Conservation (phyloP, 2,888 invertebrate species). For the Mactromeris polynyma region DNA sequence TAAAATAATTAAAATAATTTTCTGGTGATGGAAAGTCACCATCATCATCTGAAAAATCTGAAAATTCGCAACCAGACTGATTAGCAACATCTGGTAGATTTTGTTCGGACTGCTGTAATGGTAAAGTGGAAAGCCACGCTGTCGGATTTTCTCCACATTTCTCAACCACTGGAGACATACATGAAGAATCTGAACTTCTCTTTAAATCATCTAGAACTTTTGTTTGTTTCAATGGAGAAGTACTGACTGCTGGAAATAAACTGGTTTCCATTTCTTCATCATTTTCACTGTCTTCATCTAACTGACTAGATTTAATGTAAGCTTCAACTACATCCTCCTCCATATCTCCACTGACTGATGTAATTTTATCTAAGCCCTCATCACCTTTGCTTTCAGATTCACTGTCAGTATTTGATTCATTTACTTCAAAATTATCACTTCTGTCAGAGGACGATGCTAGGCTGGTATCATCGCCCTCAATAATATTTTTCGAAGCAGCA, state of each 20-base stretch:
- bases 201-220: neutral
- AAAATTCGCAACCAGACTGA: conserved; percentile 46
- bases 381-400: neutral
- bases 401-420: neutral
- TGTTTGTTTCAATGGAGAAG: too few species aligned
- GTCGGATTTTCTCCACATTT: neutral
- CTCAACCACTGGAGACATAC: neutral
- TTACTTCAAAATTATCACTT: too few species aligned
- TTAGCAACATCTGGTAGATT: neutral
- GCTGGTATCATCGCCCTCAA: too few species aligned
- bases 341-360: neutral
- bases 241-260: too few species aligned
- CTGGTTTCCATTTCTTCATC: too few species aligned
- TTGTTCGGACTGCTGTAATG: neutral
- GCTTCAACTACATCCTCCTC: neutral
- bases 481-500: neutral
- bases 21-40: conserved; percentile 50
- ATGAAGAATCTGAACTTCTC: neutral
- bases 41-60: conserved; percentile 53
- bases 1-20: conserved; percentile 39
- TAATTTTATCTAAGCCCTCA: neutral
- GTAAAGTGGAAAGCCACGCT: neutral
- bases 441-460: too few species aligned
- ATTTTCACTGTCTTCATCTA: too few species aligned
- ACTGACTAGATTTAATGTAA: too few species aligned